Percentiles rank a stretch among this genome's conserved stretches.
Evolutionary conservation across 2,888 invertebrate species (phyloP).

Genomic region (Trichacis sp.): DNA sequence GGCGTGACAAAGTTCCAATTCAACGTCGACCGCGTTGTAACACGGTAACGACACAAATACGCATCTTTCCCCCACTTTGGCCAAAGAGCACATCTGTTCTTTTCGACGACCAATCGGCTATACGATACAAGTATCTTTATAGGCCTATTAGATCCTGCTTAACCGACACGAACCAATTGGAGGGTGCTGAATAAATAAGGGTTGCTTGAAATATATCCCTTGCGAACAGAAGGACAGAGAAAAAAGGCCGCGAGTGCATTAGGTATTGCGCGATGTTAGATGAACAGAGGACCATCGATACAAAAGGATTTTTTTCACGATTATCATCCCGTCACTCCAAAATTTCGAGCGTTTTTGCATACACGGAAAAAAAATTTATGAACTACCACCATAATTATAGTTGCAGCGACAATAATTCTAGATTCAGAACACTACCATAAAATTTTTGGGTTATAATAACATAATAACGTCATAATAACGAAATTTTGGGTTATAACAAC

Average conservation of each 20-base stretch:
- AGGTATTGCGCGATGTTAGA: slow-evolving; percentile 8
- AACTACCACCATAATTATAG: too few species aligned
- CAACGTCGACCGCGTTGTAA: slow-evolving; percentile 52
- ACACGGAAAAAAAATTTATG: too few species aligned
- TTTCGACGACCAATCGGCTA: slow-evolving; percentile 54
- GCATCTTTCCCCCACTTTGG: slow-evolving; percentile 58
- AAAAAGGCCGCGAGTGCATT: slow-evolving; percentile 21
- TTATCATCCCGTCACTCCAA: too few species aligned
- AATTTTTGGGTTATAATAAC: too few species aligned
- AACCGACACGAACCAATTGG: slow-evolving; percentile 64
- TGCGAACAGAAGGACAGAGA: slow-evolving; percentile 29
- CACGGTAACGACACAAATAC: slow-evolving; percentile 40
- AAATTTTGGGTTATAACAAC: too few species aligned
- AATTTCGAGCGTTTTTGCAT: too few species aligned
- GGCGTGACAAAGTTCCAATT: slow-evolving; percentile 66
- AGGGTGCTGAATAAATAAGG: slow-evolving; percentile 68
- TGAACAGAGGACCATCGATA: slow-evolving; percentile 10
- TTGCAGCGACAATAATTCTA: too few species aligned
- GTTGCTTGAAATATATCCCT: slow-evolving; percentile 51
- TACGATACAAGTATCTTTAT: slow-evolving; percentile 61
- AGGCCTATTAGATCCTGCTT: slow-evolving; percentile 68
- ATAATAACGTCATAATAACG: too few species aligned
- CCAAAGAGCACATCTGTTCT: slow-evolving; percentile 61
- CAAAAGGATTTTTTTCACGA: not conserved
- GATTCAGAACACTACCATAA: too few species aligned